phyloP scores from a whole-genome alignment of 2,113 vertebrate species.

The Muntiacus reevesi region DNA sequence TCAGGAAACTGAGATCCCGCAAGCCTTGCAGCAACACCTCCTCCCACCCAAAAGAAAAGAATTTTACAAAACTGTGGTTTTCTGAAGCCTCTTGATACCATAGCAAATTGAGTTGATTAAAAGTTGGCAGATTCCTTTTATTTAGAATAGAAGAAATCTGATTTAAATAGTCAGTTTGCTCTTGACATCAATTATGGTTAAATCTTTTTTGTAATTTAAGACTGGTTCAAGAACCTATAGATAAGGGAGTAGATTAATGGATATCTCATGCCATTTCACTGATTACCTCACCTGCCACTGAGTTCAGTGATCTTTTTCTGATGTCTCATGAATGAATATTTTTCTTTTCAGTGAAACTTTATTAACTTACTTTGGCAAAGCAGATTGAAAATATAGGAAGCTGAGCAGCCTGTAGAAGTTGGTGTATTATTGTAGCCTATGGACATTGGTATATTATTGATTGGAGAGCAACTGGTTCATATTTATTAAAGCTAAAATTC shows the following conservation, averaged over 20 bases:
- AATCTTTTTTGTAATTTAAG: not conserved
- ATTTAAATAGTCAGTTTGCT: not conserved
- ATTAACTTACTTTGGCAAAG: not conserved
- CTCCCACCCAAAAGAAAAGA: not conserved
- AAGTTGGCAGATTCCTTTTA: slow-evolving; percentile 6
- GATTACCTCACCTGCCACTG: not conserved
- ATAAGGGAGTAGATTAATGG: not conserved
- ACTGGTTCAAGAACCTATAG: not conserved
- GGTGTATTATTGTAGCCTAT: not conserved
- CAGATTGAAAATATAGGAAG: not conserved
- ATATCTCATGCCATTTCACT: not conserved
- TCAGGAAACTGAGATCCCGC: not conserved
- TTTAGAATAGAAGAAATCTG: slow-evolving; percentile 20
- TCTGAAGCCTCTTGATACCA: not conserved
- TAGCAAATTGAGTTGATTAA: not conserved
- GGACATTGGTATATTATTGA: not conserved
- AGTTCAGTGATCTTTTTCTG: not conserved
- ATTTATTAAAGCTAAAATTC: slow-evolving; percentile 6
- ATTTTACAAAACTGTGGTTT: slow-evolving; percentile 18
- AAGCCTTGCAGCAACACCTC: not conserved
- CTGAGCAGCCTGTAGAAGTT: not conserved
- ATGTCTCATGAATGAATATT: not conserved
- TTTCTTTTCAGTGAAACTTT: not conserved
- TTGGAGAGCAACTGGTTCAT: not conserved
- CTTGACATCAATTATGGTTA: not conserved